Conservation (phyloP, 2,797 vertebrate genomes). For the Sebastes jordani region DNA sequence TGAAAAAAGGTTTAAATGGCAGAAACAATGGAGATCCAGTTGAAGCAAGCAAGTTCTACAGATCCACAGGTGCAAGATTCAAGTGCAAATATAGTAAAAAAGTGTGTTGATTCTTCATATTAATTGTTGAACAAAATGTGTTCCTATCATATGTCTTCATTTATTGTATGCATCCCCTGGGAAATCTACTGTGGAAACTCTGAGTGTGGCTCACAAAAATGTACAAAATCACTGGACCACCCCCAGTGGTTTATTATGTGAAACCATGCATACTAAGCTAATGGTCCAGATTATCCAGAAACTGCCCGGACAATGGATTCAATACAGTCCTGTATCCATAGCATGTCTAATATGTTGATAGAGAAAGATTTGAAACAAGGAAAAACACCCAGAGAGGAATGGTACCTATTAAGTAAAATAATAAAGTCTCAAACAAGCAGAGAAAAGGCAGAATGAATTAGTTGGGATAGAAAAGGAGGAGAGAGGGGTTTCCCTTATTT, state of each 20-base stretch:
- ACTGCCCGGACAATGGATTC: background rate
- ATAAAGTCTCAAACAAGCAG: background rate
- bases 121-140: background rate
- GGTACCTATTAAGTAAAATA: background rate
- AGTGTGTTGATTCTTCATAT: background rate
- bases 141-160: background rate
- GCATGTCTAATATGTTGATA: background rate
- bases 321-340: background rate
- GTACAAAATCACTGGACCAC: background rate
- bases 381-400: background rate
- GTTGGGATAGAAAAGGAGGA: background rate
- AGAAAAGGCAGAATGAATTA: background rate
- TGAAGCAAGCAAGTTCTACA: background rate
- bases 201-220: background rate
- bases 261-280: background rate
- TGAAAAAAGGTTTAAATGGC: background rate
- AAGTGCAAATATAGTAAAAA: background rate
- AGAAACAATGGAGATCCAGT: background rate
- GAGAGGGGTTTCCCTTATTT: background rate
- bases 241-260: background rate
- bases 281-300: background rate
- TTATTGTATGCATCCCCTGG: background rate
- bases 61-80: background rate
- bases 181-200: conserved; percentile 21
- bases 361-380: background rate